A percentile compares a stretch with the other conserved stretches of the same genome.
These are phyloP conservation scores for Saimiri boliviensis DNA, from an alignment of 2,113 vertebrate species.

Conservation along the genomic window DNA sequence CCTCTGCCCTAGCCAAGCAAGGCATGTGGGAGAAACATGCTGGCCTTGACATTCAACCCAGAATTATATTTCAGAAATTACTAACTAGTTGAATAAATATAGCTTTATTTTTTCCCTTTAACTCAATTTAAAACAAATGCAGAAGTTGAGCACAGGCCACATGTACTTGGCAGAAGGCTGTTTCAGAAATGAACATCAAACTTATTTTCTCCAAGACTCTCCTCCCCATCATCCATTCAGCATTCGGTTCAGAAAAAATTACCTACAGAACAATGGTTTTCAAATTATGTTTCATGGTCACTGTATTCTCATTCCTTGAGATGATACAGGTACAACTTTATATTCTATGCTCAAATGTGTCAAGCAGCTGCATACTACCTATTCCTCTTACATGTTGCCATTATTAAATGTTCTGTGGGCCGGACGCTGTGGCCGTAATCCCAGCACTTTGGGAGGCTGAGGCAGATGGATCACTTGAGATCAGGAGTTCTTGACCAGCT, in stretches of 20 bases:
- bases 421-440: no score
- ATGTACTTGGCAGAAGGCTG: conserved; percentile 36
- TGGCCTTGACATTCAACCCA: conserved; percentile 38
- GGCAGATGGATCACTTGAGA: no score
- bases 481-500: no score
- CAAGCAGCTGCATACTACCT: neutral
- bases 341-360: neutral
- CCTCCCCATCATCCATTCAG: neutral
- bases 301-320: neutral
- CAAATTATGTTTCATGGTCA: neutral
- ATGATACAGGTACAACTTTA: neutral
- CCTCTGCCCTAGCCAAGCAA: no score
- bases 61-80: conserved; percentile 58
- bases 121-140: conserved; percentile 40
- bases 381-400: neutral
- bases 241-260: conserved; percentile 27
- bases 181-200: conserved; percentile 3
- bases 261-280: neutral
- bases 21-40: no score
- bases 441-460: no score
- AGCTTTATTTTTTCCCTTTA: conserved; percentile 37
- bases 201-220: conserved; percentile 19
- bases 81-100: conserved; percentile 40
- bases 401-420: neutral
- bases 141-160: conserved; percentile 9